These are phyloP conservation scores for Holothuria glaberrima DNA, from an alignment of 35 echinoderm and acorn worm species.

Conservation along the genomic window DNA sequence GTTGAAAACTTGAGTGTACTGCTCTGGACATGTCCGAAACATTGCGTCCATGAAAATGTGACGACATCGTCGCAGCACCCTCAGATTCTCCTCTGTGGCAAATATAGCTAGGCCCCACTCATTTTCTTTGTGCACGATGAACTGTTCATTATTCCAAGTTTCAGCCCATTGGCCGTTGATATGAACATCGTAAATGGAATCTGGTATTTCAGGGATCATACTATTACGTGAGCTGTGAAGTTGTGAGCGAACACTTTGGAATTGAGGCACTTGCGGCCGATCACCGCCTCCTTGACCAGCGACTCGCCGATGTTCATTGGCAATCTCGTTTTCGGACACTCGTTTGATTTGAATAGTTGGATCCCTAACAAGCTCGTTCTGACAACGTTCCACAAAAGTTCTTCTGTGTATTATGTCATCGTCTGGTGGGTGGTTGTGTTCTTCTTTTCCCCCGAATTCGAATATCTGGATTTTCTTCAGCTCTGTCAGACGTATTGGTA, in stretches of 20 bases:
- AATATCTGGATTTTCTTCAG: slow-evolving; percentile 42
- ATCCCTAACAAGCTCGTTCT: slow-evolving; percentile 1
- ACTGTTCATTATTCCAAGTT: slow-evolving; percentile 31
- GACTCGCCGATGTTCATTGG: slow-evolving; percentile 19
- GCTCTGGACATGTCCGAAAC: slow-evolving; percentile 35
- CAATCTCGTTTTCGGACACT: slow-evolving; percentile 5
- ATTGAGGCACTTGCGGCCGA: slow-evolving; percentile 22
- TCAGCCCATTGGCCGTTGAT: slow-evolving; percentile 15
- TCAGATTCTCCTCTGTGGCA: slow-evolving; percentile 8
- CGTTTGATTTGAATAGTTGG: neutral
- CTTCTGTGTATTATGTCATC: slow-evolving; percentile 26
- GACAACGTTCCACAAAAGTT: slow-evolving; percentile 31
- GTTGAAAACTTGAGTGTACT: slow-evolving; percentile 30
- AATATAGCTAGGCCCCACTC: slow-evolving; percentile 35
- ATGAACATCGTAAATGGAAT: slow-evolving; percentile 13
- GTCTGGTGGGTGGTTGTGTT: slow-evolving; percentile 48
- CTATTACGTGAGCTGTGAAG: neutral
- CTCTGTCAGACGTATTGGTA: slow-evolving; percentile 34
- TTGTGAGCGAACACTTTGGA: slow-evolving; percentile 31
- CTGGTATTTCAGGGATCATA: slow-evolving; percentile 16
- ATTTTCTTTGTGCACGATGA: slow-evolving; percentile 25
- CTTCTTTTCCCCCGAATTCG: slow-evolving; percentile 29
- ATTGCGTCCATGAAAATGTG: slow-evolving; percentile 45
- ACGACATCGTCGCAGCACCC: slow-evolving; percentile 5
- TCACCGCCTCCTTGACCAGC: slow-evolving; percentile 1